Evolutionary conservation across 2,888 invertebrate species (phyloP), one percentile per base, ranked within the genome.

Genomic region (Encarsia formosa): DNA sequence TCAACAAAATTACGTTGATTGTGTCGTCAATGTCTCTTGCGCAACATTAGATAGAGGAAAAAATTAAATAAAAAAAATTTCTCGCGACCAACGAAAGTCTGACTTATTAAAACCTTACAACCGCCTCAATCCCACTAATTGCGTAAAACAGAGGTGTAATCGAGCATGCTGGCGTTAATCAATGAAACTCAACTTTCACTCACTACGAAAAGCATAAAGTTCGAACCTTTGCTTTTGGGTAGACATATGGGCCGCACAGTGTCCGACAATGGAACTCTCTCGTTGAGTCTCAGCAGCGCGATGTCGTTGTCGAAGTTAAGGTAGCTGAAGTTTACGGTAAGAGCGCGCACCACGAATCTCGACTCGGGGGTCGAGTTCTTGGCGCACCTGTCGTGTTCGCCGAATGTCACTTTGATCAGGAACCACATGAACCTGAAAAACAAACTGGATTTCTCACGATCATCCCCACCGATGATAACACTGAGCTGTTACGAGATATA

Each of bases 221-320:
- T 29, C 29, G 8, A 73, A 84, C 88, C 78, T 69, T 79, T 79
- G 44, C 73, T 69, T 50, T 79, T 80, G 5, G 93, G 92, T 61
- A 93, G 76, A 68, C 93, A 93, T 60, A 91, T 87, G 0, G 92
- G 92, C 42, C 87, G 82, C 59, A 92, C 87, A 45, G 82, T 81
- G 57, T 87, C 85, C 2, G 87, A 85, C 54, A 92, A 82, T 0
- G 87, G 86, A 31, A 92, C 88, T 38, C 83, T 79, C 65, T 90
- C 88, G 69, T 91, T 91, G 2, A 93, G 80, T 26, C 89, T 77
- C 51, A 93, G 73, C 47, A 93, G 71, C 0, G 91, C 91, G 58
- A 93, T 88, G 69, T 93, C 92, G 70, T 92, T 88, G 75, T 92
- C 88, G 66, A 91, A 93, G 75, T 90, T 91, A 43, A 85, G 79